Evolutionary conservation across 2,888 invertebrate genomes (phyloP).

Genomic region (Temnothorax ravouxi): DNA sequence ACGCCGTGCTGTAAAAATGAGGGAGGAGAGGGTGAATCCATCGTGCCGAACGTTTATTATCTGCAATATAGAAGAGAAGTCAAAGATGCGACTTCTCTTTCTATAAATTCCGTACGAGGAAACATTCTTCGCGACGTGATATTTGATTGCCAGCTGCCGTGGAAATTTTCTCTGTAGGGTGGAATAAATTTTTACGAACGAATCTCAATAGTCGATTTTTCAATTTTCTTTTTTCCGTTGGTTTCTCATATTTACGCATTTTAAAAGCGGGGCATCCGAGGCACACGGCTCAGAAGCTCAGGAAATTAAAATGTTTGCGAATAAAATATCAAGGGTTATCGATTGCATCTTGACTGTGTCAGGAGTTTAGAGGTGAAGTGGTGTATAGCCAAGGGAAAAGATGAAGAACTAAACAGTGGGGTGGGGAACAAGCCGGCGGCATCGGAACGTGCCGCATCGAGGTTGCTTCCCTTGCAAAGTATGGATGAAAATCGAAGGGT

Average conservation of each 20-base stretch:
- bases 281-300: slow-evolving; percentile 24
- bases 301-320: slow-evolving; percentile 77
- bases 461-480: slow-evolving; percentile 69
- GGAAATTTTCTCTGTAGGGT: slow-evolving; percentile 2
- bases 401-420: slow-evolving; percentile 67
- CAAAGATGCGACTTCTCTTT: not conserved
- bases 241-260: slow-evolving; percentile 47
- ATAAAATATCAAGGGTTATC: slow-evolving; percentile 77
- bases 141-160: slow-evolving; percentile 38
- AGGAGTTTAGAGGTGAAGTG: slow-evolving; percentile 75
- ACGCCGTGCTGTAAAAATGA: not conserved
- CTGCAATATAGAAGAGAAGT: slow-evolving; percentile 6
- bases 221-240: slow-evolving; percentile 42
- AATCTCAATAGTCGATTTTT: slow-evolving; percentile 38
- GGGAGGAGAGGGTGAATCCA: not conserved
- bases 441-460: slow-evolving; percentile 73
- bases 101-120: slow-evolving; percentile 21
- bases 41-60: slow-evolving; percentile 20
- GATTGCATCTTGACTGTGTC: slow-evolving; percentile 77
- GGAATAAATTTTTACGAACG: slow-evolving; percentile 41
- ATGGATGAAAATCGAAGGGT: slow-evolving; percentile 68
- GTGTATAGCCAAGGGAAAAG: slow-evolving; percentile 56
- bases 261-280: slow-evolving; percentile 35
- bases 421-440: slow-evolving; percentile 57
- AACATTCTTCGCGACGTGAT: slow-evolving; percentile 20